Evolutionary conservation across 2,888 invertebrate species (phyloP).

Genomic region (Macrophya annulata): DNA sequence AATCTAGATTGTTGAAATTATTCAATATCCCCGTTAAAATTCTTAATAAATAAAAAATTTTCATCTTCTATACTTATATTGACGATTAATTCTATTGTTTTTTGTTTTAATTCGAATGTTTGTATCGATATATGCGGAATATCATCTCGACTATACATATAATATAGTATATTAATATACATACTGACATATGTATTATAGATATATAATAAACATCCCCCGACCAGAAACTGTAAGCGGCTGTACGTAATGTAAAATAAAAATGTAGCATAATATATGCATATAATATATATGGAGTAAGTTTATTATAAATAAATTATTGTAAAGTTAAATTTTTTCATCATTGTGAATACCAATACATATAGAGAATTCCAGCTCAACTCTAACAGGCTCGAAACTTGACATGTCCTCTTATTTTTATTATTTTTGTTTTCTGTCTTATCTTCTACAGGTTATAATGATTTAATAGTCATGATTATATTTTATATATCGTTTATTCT

Average conservation of each 20-base stretch:
- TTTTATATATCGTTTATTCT: too few species aligned
- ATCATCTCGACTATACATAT: constrained; percentile 16
- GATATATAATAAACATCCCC: constrained; percentile 65
- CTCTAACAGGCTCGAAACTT: too few species aligned
- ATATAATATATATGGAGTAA: constrained; percentile 19
- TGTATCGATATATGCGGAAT: neutral
- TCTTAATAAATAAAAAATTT: neutral
- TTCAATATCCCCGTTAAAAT: neutral
- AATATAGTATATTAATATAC: constrained; percentile 54
- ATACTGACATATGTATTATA: constrained; percentile 58
- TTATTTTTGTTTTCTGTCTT: too few species aligned
- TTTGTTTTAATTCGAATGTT: neutral
- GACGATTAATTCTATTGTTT: neutral
- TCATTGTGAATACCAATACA: neutral
- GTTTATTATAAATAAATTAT: constrained; percentile 54
- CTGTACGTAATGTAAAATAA: constrained; percentile 76
- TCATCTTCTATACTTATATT: neutral
- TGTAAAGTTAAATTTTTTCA: constrained; percentile 22
- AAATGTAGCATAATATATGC: constrained; percentile 50
- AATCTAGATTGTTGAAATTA: neutral
- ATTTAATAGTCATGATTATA: too few species aligned
- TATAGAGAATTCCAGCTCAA: neutral
- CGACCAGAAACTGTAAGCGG: constrained; percentile 73
- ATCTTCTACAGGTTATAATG: too few species aligned
- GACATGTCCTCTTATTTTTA: too few species aligned